A percentile compares a stretch with the other conserved stretches of the same genome.
phyloP scores from a whole-genome alignment of 2,888 invertebrate species.

The Heliconius cydno region DNA sequence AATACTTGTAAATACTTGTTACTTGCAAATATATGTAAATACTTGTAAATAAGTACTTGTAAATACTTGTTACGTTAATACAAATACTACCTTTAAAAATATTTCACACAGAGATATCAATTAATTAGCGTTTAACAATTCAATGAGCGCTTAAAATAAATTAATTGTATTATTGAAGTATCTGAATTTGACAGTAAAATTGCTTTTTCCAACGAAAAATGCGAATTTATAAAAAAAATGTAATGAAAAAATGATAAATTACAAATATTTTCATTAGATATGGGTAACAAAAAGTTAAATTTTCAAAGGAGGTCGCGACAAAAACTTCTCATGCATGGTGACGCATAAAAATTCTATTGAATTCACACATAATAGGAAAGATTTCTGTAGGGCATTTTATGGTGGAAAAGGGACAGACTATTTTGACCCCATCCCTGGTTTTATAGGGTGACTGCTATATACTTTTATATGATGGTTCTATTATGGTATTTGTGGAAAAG shows the following conservation, averaged over 20 bases:
- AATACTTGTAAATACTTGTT: no score
- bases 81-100: not conserved
- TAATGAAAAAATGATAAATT: not conserved
- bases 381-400: slow-evolving; percentile 40
- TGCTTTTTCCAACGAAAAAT: no score
- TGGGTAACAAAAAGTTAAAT: not conserved
- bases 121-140: not conserved
- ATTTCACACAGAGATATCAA: not conserved
- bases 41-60: no score
- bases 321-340: slow-evolving; percentile 9
- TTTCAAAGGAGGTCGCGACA: not conserved
- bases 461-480: not conserved
- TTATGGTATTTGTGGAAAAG: not conserved
- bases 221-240: not conserved
- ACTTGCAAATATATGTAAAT: no score
- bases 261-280: not conserved
- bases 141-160: not conserved
- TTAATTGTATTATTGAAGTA: not conserved
- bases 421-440: slow-evolving; percentile 30
- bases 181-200: no score
- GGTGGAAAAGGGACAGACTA: slow-evolving; percentile 15
- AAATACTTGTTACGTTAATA: not conserved
- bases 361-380: slow-evolving; percentile 38
- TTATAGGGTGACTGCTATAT: slow-evolving; percentile 13
- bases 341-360: slow-evolving; percentile 41